Conservation (phyloP, 2,888 invertebrate genomes). For the Drosophila greeni region DNA sequence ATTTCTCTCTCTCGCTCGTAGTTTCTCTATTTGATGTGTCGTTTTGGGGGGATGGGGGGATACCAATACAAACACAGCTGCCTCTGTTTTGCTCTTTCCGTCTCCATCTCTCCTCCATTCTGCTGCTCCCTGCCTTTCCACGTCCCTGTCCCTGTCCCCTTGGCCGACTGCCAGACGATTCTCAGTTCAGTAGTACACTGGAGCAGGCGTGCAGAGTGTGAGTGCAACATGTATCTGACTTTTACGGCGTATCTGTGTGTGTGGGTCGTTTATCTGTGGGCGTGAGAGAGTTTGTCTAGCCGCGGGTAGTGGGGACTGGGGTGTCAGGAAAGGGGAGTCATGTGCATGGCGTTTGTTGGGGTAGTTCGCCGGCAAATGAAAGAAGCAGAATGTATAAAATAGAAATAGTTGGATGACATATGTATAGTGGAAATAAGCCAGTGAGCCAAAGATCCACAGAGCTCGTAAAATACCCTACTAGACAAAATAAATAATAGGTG, state of each 20-base stretch:
- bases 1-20: conserved; percentile 8
- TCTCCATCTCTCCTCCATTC: background rate
- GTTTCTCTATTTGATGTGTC: conserved; percentile 14
- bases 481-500: background rate
- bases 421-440: conserved; percentile 6
- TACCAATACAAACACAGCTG: conserved; percentile 47
- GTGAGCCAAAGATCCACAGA: background rate
- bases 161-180: conserved; percentile 70
- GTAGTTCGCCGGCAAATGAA: conserved; percentile 62
- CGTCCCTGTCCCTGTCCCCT: conserved; percentile 21
- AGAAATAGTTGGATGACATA: conserved; percentile 18
- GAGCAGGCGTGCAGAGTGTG: conserved; percentile 63
- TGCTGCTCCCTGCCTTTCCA: background rate
- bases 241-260: conserved; percentile 10
- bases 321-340: conserved; percentile 32
- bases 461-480: background rate
- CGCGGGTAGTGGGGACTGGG: conserved; percentile 12
- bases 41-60: conserved; percentile 7
- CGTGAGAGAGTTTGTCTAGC: conserved; percentile 26
- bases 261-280: conserved; percentile 13
- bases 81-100: conserved; percentile 19
- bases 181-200: conserved; percentile 69
- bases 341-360: conserved; percentile 68
- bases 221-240: conserved; percentile 55
- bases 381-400: conserved; percentile 16